Conservation (phyloP, 2,797 vertebrate genomes). For the Brachyalestes nurse region DNA sequence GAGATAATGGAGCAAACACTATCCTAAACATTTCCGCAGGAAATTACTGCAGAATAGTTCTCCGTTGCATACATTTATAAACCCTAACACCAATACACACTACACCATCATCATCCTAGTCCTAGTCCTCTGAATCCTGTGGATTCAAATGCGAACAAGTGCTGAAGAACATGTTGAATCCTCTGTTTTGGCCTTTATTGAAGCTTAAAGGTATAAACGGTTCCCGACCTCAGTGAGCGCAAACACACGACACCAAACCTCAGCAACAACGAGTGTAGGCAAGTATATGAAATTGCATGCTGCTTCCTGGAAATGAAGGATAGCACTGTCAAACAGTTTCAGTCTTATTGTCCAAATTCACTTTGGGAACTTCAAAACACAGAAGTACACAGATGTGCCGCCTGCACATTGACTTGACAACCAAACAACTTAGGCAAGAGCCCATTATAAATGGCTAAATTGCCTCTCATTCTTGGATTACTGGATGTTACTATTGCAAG, state of each 20-base stretch:
- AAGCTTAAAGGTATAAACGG: neutral
- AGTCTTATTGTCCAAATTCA: neutral
- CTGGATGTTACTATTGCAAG: slow-evolving; percentile 7
- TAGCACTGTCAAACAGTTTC: slow-evolving; percentile 10
- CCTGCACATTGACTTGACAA: neutral
- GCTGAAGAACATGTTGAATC: neutral
- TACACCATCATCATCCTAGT: slow-evolving; percentile 32
- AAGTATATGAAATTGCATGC: slow-evolving; percentile 10
- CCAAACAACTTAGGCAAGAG: neutral
- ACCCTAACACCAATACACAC: slow-evolving; percentile 28
- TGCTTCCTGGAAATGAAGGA: slow-evolving; percentile 4
- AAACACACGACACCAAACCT: slow-evolving; percentile 4
- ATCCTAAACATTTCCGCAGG: slow-evolving; percentile 35
- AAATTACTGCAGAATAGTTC: slow-evolving; percentile 44
- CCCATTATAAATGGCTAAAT: neutral
- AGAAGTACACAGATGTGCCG: neutral
- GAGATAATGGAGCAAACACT: slow-evolving; percentile 47
- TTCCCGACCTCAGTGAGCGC: neutral
- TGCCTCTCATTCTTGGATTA: slow-evolving; percentile 12
- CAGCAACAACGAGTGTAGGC: neutral
- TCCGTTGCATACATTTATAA: slow-evolving; percentile 51
- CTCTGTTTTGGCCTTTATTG: neutral
- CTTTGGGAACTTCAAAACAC: slow-evolving; percentile 3
- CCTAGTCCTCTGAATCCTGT: slow-evolving; percentile 13
- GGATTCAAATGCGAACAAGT: slow-evolving; percentile 27